Percentiles rank a stretch among this genome's conserved stretches.
Conservation (phyloP, 2,113 vertebrate genomes). For the Mesoclemmys tuberculata region DNA sequence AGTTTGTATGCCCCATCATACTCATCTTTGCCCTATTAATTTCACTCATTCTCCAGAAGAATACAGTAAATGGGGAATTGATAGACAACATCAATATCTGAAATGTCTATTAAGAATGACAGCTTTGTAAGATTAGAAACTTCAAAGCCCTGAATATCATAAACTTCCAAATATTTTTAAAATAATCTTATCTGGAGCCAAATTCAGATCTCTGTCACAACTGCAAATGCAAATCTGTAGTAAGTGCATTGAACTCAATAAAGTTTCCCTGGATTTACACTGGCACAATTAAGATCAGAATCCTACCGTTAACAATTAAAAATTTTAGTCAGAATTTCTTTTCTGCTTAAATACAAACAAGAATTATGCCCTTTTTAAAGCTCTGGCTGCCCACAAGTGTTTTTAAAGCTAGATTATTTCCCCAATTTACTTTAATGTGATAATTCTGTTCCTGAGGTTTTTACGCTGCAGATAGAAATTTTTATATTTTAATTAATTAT, state of each 20-base stretch:
- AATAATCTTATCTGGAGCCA: not conserved
- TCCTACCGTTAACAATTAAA: not conserved
- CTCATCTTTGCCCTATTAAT: not conserved
- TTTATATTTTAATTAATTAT: not conserved
- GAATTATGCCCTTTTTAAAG: not conserved
- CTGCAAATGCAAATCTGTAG: not conserved
- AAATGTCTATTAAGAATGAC: not conserved
- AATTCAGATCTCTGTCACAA: not conserved
- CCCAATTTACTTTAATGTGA: not conserved
- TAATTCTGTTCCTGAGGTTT: not conserved
- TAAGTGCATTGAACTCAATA: not conserved
- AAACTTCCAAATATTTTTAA: not conserved
- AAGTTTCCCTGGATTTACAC: not conserved
- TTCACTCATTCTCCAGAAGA: not conserved
- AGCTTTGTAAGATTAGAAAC: not conserved
- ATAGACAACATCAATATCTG: not conserved
- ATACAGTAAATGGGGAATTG: not conserved
- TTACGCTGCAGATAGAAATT: not conserved
- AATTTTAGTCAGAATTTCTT: not conserved
- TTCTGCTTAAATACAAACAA: not conserved
- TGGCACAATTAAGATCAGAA: not conserved
- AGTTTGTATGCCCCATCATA: not conserved
- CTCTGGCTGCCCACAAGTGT: not conserved
- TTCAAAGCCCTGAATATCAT: not conserved
- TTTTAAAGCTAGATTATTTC: not conserved